Conservation (phyloP, 2,888 invertebrate species). For the Phasia obesa region DNA sequence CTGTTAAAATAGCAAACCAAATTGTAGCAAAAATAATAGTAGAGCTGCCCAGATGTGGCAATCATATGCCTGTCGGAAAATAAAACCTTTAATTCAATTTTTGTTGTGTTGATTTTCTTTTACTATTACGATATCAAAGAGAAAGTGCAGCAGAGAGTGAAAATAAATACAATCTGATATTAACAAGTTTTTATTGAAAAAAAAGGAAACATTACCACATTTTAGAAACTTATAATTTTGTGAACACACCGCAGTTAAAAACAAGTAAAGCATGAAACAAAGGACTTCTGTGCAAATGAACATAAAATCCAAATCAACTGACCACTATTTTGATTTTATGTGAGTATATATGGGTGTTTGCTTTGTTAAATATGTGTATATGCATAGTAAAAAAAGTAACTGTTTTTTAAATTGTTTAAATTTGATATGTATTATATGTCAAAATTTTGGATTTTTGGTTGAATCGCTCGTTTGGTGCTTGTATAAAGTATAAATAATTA, state of each 20-base stretch:
- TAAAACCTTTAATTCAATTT: no score
- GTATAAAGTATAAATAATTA: conserved; percentile 56
- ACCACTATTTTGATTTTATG: conserved; percentile 12
- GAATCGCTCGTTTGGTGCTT: conserved; percentile 14
- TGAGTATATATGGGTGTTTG: background rate
- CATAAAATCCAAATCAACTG: conserved; percentile 33
- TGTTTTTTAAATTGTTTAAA: no score
- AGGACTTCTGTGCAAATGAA: conserved; percentile 38
- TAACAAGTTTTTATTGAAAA: no score
- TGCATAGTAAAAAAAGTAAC: no score
- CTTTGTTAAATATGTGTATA: no score
- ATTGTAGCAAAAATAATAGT: no score
- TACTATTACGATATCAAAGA: no score
- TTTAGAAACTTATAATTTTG: conserved; percentile 42
- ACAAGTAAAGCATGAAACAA: conserved; percentile 51
- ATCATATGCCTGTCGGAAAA: background rate
- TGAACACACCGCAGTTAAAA: conserved; percentile 23
- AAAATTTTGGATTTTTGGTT: conserved; percentile 22
- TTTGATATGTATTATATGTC: background rate
- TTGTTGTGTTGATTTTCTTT: no score
- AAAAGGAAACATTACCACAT: conserved; percentile 22
- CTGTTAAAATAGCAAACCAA: no score
- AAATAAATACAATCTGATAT: background rate
- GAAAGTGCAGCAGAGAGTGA: background rate
- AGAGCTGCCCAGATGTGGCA: no score